phyloP scores from a whole-genome alignment of 1,140 invertebrate species.

The Kradibia gibbosae region DNA sequence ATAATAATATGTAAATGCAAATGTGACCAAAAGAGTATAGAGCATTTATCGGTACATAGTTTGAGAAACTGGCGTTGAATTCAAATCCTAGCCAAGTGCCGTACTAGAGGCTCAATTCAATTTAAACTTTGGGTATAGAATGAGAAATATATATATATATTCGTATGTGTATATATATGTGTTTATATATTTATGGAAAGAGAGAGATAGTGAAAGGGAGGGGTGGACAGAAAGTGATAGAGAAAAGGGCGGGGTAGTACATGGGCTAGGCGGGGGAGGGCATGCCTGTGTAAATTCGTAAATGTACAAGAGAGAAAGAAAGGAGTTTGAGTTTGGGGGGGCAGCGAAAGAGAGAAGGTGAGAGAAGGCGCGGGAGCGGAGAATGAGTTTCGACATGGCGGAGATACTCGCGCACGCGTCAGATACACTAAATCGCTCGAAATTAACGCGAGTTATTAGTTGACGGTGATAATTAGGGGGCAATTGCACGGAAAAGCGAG shows the following conservation, averaged over 20 bases:
- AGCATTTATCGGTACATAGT: constrained; percentile 66
- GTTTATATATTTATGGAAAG: too few relatives aligned
- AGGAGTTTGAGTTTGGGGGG: neutral
- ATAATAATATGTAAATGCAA: constrained; percentile 21
- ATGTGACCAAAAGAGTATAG: constrained; percentile 24
- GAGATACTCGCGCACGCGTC: constrained; percentile 56
- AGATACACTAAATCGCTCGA: constrained; percentile 68
- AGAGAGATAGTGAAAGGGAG: neutral
- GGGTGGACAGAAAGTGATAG: constrained; percentile 35
- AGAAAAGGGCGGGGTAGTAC: constrained; percentile 6
- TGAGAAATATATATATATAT: too few relatives aligned
- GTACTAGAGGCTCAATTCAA: constrained; percentile 71
- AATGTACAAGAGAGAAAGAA: constrained; percentile 29
- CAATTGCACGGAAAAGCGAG: constrained; percentile 71
- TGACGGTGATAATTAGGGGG: constrained; percentile 70
- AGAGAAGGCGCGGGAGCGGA: constrained; percentile 7
- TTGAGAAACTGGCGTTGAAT: constrained; percentile 64
- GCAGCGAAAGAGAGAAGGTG: neutral
- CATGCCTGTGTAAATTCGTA: neutral
- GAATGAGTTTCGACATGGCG: constrained; percentile 20
- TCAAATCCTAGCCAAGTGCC: constrained; percentile 50
- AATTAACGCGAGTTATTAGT: constrained; percentile 74
- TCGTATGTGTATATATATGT: too few relatives aligned
- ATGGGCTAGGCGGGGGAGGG: constrained; percentile 39
- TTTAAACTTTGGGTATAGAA: constrained; percentile 69